phyloP scores from a whole-genome alignment of 2,888 invertebrate species.

The Lycaena phlaeas region DNA sequence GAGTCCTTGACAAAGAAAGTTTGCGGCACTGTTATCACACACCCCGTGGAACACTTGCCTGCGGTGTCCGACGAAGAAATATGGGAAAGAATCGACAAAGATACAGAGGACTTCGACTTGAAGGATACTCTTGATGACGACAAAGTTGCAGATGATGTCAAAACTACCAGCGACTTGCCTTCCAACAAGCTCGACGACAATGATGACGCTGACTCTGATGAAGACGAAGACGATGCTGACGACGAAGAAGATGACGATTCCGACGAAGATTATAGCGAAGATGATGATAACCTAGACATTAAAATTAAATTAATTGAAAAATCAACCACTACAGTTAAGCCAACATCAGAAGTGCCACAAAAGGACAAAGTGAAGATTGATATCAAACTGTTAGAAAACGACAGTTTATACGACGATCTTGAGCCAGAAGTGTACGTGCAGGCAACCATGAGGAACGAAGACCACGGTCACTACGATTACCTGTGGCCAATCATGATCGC shows the following conservation, averaged over 20 bases:
- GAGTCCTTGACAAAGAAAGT: constrained; percentile 58
- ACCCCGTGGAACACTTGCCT: constrained; percentile 44
- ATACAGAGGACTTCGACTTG: constrained; percentile 49
- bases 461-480: constrained; percentile 64
- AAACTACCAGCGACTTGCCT: constrained; percentile 32
- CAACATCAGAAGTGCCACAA: constrained; percentile 19
- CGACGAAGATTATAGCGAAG: constrained; percentile 42
- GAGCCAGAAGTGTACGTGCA: constrained; percentile 41
- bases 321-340: constrained; percentile 22
- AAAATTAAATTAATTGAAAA: constrained; percentile 52
- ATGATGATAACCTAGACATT: constrained; percentile 51
- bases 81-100: constrained; percentile 59
- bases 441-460: constrained; percentile 44
- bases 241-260: constrained; percentile 46
- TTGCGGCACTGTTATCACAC: constrained; percentile 45
- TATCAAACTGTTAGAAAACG: constrained; percentile 48
- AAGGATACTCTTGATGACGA: constrained; percentile 57
- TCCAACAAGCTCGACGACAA: constrained; percentile 37
- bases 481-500: constrained; percentile 74
- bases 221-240: constrained; percentile 42
- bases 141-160: constrained; percentile 41
- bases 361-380: constrained; percentile 39
- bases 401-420: constrained; percentile 35
- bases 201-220: constrained; percentile 44
- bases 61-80: constrained; percentile 59